phyloP scores from a whole-genome alignment of 2,888 invertebrate genomes.

The Rhorus exstirpatorius region DNA sequence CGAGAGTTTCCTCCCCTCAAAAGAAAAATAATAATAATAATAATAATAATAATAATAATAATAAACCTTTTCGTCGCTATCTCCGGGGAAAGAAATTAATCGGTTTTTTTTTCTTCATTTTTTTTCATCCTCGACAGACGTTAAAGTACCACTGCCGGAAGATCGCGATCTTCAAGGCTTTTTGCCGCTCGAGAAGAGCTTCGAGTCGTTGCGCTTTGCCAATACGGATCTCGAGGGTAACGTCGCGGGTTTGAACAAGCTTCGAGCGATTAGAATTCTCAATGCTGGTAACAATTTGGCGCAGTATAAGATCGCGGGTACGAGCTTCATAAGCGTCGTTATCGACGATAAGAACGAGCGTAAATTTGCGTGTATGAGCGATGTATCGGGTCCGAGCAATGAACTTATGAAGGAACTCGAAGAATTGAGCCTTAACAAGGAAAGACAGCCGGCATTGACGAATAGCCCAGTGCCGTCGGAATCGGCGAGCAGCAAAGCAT shows the following conservation, averaged over 20 bases:
- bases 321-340: constrained; percentile 81
- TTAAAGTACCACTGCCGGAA: constrained; percentile 91
- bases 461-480: constrained; percentile 84
- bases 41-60: no score
- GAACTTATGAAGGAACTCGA: constrained; percentile 88
- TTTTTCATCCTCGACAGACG: constrained; percentile 66
- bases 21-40: no score
- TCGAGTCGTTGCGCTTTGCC: constrained; percentile 88
- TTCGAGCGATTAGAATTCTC: constrained; percentile 87
- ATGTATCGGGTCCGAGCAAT: constrained; percentile 86
- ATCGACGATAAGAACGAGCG: constrained; percentile 76
- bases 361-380: constrained; percentile 84
- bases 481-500: constrained; percentile 83
- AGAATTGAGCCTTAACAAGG: constrained; percentile 86
- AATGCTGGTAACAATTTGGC: constrained; percentile 87
- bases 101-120: background rate
- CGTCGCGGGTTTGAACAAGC: constrained; percentile 84
- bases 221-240: constrained; percentile 85
- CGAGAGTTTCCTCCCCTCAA: background rate
- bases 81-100: background rate
- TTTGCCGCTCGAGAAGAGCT: constrained; percentile 89
- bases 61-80: background rate
- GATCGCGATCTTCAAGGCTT: constrained; percentile 94
- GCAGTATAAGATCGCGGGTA: constrained; percentile 85
- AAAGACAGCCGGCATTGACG: constrained; percentile 75